Base-by-base conservation (phyloP, 2,113 vertebrate genomes). In the Tautogolabrus adspersus region DNA sequence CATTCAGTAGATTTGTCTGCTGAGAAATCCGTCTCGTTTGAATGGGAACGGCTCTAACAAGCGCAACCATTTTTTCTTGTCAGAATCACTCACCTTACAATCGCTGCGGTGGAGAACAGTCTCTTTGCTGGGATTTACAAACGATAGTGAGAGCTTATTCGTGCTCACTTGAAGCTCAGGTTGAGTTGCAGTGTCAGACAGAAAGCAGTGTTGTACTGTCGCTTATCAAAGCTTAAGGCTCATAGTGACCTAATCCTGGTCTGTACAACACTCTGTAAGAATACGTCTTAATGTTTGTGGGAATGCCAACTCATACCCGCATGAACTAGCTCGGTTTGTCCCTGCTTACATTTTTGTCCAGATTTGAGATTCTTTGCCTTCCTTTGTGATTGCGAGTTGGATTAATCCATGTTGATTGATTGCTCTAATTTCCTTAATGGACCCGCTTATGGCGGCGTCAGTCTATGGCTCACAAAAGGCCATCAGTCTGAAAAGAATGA, bases 391-490 rank as follows among this genome's bases (percentile, higher is more conserved):
- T 79, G 75, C 56, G 77, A 73, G 72, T 85, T 70, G 49, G 65
- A 86, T 86, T 77, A 82, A 77, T 83, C 37, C 23, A 3, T 64
- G 83, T 72, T 87, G 86, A 90, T 78, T 80, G 81, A 90, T 89
- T 59, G 26, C 62, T 62, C 75, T 92, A 44, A 88, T 91, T 88
- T 86, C 64, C 67, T 83, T 89, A 92, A 91, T 91, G 86, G 86
- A 65, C 5, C 18, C 3, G 34, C 76, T 73, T 44, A 63, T 72
- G 67, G 77, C 63, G 6, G 57, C 72, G 52, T 69, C 61, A 15
- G 66, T 83, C 46, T 16, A 21, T 30, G 56, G 60, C 74, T 77
- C 57, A 44, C 72, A 13, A 55, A 6, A 40, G 68, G 26, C 62
- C 38, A 60, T 76, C 19, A 30, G 21, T 64, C 59, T 64, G 57